Conservation (phyloP, 2,113 vertebrate genomes). For the Toxostoma redivivum region DNA sequence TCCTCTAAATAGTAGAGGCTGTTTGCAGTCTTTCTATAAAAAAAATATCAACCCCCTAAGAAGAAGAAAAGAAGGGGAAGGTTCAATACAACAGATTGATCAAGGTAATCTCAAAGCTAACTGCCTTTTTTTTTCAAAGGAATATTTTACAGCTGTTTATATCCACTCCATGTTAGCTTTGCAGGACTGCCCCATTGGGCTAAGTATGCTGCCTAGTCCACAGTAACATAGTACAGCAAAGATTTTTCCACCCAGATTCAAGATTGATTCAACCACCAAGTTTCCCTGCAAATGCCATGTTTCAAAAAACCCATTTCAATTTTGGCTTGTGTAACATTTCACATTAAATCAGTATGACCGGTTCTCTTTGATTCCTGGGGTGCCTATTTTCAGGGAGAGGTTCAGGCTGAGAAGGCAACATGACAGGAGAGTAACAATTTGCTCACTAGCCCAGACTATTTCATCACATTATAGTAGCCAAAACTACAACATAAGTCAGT, state of each 20-base stretch:
- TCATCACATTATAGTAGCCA: neutral
- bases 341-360: neutral
- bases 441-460: neutral
- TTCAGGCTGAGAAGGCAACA: neutral
- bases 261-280: neutral
- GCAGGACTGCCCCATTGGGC: neutral
- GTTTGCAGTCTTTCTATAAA: neutral
- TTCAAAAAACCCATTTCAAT: neutral
- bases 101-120: neutral
- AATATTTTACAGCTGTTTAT: neutral
- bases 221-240: neutral
- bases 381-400: neutral
- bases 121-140: neutral
- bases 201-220: neutral
- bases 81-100: neutral
- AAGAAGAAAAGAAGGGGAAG: neutral
- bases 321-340: neutral
- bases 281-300: neutral
- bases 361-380: neutral
- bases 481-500: neutral
- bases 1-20: neutral
- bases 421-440: neutral
- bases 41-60: neutral
- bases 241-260: neutral
- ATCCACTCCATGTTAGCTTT: neutral